Conservation (phyloP, 92 coral and sea anemone species). For the Meandrina meandrites region DNA sequence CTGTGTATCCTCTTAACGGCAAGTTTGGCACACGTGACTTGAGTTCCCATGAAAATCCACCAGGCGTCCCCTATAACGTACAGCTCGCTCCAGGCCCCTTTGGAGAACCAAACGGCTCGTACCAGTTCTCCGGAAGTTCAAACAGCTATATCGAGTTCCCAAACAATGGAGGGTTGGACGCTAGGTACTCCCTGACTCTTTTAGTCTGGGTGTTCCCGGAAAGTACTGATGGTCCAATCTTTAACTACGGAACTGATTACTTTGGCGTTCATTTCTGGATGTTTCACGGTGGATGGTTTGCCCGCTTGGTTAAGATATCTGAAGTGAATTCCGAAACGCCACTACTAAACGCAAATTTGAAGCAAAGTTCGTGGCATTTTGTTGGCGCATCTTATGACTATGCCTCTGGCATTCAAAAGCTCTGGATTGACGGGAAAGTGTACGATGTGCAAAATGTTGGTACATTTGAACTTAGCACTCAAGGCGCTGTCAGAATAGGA, state of each 20-base stretch:
- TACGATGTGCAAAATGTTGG: slow-evolving; percentile 21
- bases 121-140: slow-evolving; percentile 35
- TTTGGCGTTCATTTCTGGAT: slow-evolving; percentile 16
- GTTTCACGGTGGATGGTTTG: too few species aligned
- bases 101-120: slow-evolving; percentile 51
- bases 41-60: slow-evolving; percentile 24
- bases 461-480: slow-evolving; percentile 35
- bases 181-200: slow-evolving; percentile 15
- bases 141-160: slow-evolving; percentile 44
- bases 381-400: slow-evolving; percentile 44
- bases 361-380: slow-evolving; percentile 35
- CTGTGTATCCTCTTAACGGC: slow-evolving; percentile 38
- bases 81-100: slow-evolving; percentile 39
- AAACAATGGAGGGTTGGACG: slow-evolving; percentile 31
- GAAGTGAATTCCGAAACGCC: too few species aligned
- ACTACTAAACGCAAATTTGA: too few species aligned
- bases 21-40: slow-evolving; percentile 33
- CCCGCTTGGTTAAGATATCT: too few species aligned
- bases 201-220: slow-evolving; percentile 27
- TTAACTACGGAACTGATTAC: not conserved
- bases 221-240: slow-evolving; percentile 1
- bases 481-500: slow-evolving; percentile 36
- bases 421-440: slow-evolving; percentile 44
- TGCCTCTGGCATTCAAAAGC: slow-evolving; percentile 32
- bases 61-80: slow-evolving; percentile 17